Conservation (phyloP, 23 tunicate species). For the Halocynthia aurantium region DNA sequence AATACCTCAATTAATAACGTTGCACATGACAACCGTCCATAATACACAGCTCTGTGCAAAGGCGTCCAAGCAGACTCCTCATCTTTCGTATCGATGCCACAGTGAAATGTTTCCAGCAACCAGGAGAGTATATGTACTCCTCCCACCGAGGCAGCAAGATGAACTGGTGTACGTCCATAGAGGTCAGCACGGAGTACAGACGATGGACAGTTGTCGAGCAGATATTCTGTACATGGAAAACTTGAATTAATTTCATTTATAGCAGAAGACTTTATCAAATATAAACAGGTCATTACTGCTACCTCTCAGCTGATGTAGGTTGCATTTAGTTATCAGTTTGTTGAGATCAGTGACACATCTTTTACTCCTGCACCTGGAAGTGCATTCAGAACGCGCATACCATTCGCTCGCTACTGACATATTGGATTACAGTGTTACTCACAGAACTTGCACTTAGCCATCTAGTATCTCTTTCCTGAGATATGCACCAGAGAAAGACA, state of each 20-base stretch:
- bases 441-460: no score
- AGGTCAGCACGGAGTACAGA: slow-evolving; percentile 38
- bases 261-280: background rate
- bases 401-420: slow-evolving; percentile 6
- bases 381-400: slow-evolving; percentile 26
- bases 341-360: slow-evolving; percentile 62
- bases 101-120: slow-evolving; percentile 40
- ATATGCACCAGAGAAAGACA: no score
- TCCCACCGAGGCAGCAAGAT: slow-evolving; percentile 80
- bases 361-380: slow-evolving; percentile 30
- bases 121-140: slow-evolving; percentile 45
- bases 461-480: no score
- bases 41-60: slow-evolving; percentile 79
- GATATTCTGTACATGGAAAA: slow-evolving; percentile 33
- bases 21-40: slow-evolving; percentile 68
- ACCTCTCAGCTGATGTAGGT: slow-evolving; percentile 61
- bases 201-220: slow-evolving; percentile 24
- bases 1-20: slow-evolving; percentile 46
- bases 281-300: background rate
- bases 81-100: slow-evolving; percentile 29
- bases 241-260: background rate
- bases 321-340: slow-evolving; percentile 46
- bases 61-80: slow-evolving; percentile 77
- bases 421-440: no score
- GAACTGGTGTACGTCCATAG: slow-evolving; percentile 53